Evolutionary conservation across 2,113 vertebrate genomes (phyloP).

Genomic region (Neotragus moschatus): DNA sequence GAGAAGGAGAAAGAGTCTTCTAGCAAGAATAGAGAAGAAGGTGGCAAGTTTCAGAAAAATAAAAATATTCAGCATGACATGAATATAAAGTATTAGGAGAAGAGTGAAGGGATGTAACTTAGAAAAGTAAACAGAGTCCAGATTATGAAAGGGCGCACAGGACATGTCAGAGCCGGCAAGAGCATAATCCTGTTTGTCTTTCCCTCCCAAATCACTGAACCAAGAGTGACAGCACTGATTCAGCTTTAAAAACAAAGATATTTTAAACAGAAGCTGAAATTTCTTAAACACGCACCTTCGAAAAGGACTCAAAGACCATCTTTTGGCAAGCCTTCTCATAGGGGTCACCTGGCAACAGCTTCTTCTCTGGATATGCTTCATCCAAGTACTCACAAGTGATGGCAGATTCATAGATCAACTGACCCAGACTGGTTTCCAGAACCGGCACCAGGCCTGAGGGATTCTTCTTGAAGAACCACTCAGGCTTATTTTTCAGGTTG

Average conservation of each 20-base stretch:
- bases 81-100: not conserved
- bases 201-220: not conserved
- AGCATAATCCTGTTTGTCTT: not conserved
- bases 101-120: not conserved
- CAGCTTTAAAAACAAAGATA: not conserved
- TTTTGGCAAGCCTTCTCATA: conserved; percentile 90
- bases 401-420: conserved; percentile 89
- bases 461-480: conserved; percentile 91
- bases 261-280: not conserved
- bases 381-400: conserved; percentile 95
- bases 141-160: not conserved
- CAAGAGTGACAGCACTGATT: not conserved
- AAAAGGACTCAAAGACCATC: conserved; percentile 90
- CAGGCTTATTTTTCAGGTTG: conserved; percentile 91
- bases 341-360: conserved; percentile 85
- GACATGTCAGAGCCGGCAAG: not conserved
- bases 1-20: not conserved
- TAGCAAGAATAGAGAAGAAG: not conserved
- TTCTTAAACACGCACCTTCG: conserved; percentile 82
- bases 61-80: not conserved
- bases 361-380: conserved; percentile 88
- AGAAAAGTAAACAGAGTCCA: not conserved
- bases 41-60: not conserved
- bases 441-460: conserved; percentile 87
- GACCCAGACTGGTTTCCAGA: conserved; percentile 88